These are phyloP conservation scores for Thecocarcelia acutangulata DNA, from an alignment of 2,888 invertebrate genomes.

Conservation along the genomic window DNA sequence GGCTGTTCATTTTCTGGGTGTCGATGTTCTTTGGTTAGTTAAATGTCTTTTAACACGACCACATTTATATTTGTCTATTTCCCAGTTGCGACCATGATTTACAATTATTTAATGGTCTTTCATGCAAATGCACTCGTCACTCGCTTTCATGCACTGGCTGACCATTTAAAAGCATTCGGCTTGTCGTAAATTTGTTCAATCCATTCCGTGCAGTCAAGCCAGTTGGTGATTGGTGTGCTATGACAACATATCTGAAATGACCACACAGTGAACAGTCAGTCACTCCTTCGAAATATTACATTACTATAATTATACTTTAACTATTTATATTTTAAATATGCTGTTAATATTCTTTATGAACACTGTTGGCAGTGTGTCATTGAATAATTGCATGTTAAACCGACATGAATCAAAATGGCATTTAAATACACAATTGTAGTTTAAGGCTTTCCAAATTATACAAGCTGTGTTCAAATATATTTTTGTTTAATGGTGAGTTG, in stretches of 20 bases:
- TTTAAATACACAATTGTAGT: neutral
- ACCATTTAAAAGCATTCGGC: neutral
- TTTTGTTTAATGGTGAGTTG: too few relatives aligned
- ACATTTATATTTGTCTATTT: conserved; percentile 48
- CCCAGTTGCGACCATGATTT: conserved; percentile 37
- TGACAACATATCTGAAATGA: conserved; percentile 48
- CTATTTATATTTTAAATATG: conserved; percentile 70
- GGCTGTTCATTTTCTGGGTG: conserved; percentile 32
- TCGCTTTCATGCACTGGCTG: conserved; percentile 44
- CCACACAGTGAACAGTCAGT: conserved; percentile 47
- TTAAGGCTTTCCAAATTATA: too few relatives aligned
- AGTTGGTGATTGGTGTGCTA: conserved; percentile 36
- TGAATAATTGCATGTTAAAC: conserved; percentile 64
- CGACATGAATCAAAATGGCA: neutral
- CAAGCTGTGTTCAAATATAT: too few relatives aligned
- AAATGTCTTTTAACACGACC: conserved; percentile 60
- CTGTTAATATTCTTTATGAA: conserved; percentile 73
- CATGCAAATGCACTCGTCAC: conserved; percentile 62
- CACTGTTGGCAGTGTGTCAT: conserved; percentile 54
- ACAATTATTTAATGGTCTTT: conserved; percentile 48
- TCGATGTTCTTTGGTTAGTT: conserved; percentile 59
- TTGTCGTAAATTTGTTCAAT: neutral
- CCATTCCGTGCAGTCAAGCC: neutral
- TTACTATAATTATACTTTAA: conserved; percentile 75
- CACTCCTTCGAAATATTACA: conserved; percentile 50